Percentiles rank a stretch among this genome's conserved stretches.
phyloP scores from a whole-genome alignment of 2,888 invertebrate species.

The Lumbricus terrestris region DNA sequence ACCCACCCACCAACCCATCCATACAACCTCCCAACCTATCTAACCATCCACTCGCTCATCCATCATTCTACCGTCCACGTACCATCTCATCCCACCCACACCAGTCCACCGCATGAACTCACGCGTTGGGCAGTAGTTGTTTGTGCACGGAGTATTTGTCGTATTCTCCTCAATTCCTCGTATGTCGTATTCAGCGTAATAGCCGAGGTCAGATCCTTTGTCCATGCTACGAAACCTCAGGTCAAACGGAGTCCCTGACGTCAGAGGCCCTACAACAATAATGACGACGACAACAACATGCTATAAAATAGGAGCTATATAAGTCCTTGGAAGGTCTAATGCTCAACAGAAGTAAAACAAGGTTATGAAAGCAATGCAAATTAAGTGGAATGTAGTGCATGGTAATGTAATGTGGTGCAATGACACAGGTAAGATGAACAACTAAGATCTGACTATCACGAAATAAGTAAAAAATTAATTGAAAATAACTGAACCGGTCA shows the following conservation, averaged over 20 bases:
- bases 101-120: not conserved
- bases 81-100: not conserved
- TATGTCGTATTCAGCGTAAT: conserved; percentile 12
- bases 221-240: not conserved
- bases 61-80: not conserved
- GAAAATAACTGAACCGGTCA: no score
- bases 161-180: not conserved
- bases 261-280: not conserved
- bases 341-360: no score
- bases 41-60: not conserved
- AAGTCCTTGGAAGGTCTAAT: no score
- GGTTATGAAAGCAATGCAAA: no score
- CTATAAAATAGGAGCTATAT: not conserved
- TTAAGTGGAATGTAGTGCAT: no score
- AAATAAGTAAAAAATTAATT: no score
- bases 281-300: not conserved
- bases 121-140: not conserved
- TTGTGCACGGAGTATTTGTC: not conserved
- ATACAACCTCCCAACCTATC: not conserved
- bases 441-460: no score
- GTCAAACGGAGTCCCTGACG: not conserved
- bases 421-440: no score
- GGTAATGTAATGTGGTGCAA: no score
- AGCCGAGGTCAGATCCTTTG: conserved; percentile 8
- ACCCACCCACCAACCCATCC: not conserved